Conservation (phyloP, 2,888 invertebrate species). For the Silvanus unidentatus region DNA sequence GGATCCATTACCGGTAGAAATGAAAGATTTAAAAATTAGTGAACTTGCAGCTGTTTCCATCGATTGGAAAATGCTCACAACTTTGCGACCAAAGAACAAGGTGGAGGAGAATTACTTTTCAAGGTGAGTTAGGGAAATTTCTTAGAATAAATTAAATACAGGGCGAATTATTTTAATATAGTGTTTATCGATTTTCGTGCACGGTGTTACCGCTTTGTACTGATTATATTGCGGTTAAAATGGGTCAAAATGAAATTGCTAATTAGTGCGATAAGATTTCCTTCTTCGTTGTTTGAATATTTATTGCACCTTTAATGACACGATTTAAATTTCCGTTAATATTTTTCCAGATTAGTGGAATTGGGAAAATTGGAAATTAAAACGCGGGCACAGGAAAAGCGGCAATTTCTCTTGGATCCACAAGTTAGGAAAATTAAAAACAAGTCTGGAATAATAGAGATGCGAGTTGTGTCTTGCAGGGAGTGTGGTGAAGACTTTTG, state of each 20-base stretch:
- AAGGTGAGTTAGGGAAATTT: conserved; percentile 46
- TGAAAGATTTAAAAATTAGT: conserved; percentile 66
- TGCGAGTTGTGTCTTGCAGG: conserved; percentile 64
- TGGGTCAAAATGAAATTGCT: not conserved
- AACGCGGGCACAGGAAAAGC: conserved; percentile 65
- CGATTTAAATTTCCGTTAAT: too few relatives aligned
- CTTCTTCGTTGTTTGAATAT: too few relatives aligned
- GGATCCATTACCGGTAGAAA: conserved; percentile 78
- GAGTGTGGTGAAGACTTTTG: conserved; percentile 87
- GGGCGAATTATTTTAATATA: not conserved
- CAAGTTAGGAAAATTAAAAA: conserved; percentile 73
- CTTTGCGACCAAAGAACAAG: conserved; percentile 75
- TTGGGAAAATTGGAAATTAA: conserved; percentile 72
- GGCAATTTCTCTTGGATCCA: conserved; percentile 59
- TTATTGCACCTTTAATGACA: too few relatives aligned
- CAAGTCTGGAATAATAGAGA: conserved; percentile 75
- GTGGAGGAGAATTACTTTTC: conserved; percentile 84
- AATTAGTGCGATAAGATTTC: too few relatives aligned
- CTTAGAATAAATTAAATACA: too few relatives aligned
- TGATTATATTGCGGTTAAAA: not conserved
- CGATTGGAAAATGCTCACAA: conserved; percentile 89
- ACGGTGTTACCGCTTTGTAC: conserved; percentile 1
- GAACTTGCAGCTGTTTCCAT: conserved; percentile 81
- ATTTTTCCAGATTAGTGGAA: conserved; percentile 62
- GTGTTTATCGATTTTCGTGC: not conserved